Percentiles rank a stretch among this genome's conserved stretches.
Conservation (phyloP, 2,113 vertebrate species). For the Bungarus multicinctus region DNA sequence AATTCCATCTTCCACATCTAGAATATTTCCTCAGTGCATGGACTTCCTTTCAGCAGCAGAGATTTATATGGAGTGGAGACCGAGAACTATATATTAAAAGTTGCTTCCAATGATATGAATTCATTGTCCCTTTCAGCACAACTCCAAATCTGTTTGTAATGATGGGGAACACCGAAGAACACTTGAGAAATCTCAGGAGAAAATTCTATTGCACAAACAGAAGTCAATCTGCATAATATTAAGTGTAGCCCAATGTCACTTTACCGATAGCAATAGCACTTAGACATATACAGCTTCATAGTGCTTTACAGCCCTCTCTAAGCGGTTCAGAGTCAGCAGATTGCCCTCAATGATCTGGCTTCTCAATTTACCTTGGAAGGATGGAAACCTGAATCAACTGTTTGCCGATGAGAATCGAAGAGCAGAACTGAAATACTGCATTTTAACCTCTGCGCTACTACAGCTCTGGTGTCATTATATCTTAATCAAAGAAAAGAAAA, state of each 20-base stretch:
- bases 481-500: background rate
- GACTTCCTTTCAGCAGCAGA: too few relatives aligned
- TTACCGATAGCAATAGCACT: background rate
- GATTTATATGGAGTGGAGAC: background rate
- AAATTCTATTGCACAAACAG: background rate
- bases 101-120: background rate
- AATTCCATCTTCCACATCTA: background rate
- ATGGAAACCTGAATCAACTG: background rate
- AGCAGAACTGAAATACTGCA: background rate
- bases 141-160: background rate
- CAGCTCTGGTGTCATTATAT: background rate
- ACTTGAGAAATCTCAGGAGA: background rate
- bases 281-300: background rate
- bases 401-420: background rate
- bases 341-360: background rate
- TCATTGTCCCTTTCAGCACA: background rate
- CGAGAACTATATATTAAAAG: background rate
- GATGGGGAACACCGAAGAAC: background rate
- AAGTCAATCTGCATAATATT: background rate
- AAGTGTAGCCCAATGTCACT: background rate
- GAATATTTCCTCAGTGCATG: background rate
- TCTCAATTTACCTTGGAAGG: background rate
- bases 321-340: background rate
- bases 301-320: background rate
- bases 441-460: background rate